Evolutionary conservation across 2,797 vertebrate genomes (phyloP), one percentile per base, ranked within the genome.

Genomic region (Acrocephalus scirpaceus): DNA sequence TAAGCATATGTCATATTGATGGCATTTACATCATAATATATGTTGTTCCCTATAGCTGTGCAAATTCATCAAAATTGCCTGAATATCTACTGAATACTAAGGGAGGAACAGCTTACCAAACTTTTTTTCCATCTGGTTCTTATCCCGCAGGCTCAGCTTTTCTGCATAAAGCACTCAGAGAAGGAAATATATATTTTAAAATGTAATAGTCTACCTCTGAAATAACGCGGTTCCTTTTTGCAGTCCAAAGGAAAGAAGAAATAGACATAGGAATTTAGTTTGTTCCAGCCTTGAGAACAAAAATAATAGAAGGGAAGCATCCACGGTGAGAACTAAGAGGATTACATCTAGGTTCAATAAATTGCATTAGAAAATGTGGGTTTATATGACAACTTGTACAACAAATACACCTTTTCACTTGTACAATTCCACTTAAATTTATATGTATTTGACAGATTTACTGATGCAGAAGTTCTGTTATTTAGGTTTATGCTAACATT

Each of bases 1-100:
- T 96, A 97, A 97, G 84, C 96, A 97, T 98, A 98, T 98, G 97
- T 98, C 97, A 97, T 97, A 97, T 93, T 96, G 97, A 96, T 97
- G 93, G 82, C 97, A 98, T 98, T 98, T 97, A 97, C 97, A 98
- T 98, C 96, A 98, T 97, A 97, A 98, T 98, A 87, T 98, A 98
- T 98, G 97, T 97, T 98, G 75, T 96, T 97, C 91, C 96, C 94
- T 97, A 97, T 95, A 97, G 96, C 96, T 97, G 95, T 98, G 96
- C 96, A 96, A 97, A 96, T 93, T 97, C 97, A 98, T 97, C 96
- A 97, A 96, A 96, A 97, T 88, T 96, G 81, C 40, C 71, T 92
- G 96, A 96, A 97, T 97, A 88, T 90, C 87, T 97, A 80, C 82
- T 85, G 88, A 93, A 95, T 94, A 84, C 88, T 92, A 82, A 93